phyloP scores from a whole-genome alignment of 1,140 invertebrate genomes.

The Pseudachorutes palmiensis region DNA sequence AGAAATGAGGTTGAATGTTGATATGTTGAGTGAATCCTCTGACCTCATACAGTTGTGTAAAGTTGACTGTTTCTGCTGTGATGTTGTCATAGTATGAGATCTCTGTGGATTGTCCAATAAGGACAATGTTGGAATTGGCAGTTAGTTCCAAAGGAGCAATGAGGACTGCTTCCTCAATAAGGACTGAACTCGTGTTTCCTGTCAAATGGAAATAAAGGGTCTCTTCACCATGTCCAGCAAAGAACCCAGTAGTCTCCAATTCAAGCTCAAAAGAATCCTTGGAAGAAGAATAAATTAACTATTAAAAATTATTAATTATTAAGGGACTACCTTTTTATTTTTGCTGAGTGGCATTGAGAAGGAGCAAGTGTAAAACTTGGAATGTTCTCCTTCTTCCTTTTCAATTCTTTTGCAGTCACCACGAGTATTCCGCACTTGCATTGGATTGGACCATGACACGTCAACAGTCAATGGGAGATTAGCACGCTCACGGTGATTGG shows the following conservation, averaged over 20 bases:
- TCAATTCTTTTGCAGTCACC: neutral
- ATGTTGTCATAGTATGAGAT: constrained; percentile 11
- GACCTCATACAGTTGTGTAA: constrained; percentile 9
- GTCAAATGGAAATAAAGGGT: neutral
- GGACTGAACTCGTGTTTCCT: constrained; percentile 5
- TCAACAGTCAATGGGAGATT: constrained; percentile 11
- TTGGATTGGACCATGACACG: neutral
- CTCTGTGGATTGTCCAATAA: neutral
- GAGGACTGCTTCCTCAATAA: neutral
- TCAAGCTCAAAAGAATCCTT: constrained; percentile 9
- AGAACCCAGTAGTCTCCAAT: constrained; percentile 1
- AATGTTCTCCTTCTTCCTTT: neutral
- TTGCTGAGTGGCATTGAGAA: neutral
- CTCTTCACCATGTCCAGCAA: neutral
- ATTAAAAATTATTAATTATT: neutral
- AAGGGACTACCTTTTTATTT: constrained; percentile 10
- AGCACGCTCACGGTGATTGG: constrained; percentile 7
- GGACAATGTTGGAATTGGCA: neutral
- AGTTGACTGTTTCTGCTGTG: constrained; percentile 14
- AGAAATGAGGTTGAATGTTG: neutral
- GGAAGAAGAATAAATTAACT: neutral
- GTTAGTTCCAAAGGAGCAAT: neutral
- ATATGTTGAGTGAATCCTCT: neutral
- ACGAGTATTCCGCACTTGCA: neutral
- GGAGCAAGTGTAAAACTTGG: neutral